These are phyloP conservation scores for Sigmodon hispidus DNA, from an alignment of 2,113 vertebrate species.

Conservation along the genomic window DNA sequence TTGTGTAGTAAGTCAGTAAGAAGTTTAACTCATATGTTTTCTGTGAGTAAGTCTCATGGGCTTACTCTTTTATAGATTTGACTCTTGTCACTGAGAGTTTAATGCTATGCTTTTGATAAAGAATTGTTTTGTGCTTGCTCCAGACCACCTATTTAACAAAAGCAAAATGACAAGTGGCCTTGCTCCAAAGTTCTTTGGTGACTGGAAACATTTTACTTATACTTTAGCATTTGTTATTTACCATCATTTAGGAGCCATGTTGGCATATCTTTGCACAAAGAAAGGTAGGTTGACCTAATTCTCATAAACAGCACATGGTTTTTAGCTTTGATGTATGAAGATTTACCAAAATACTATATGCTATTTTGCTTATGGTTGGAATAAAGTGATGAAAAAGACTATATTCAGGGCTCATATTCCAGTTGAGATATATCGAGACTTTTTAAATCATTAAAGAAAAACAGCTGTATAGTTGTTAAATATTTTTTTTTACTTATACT, in stretches of 20 bases:
- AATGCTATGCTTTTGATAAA: conserved; percentile 29
- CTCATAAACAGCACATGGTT: not conserved
- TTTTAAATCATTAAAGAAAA: not conserved
- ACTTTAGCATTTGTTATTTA: not conserved
- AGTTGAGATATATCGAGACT: conserved; percentile 5
- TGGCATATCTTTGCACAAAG: not conserved
- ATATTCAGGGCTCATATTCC: not conserved
- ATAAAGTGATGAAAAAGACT: not conserved
- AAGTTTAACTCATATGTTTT: not conserved
- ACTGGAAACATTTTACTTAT: not conserved
- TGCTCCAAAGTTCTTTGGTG: not conserved
- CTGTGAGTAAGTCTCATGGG: not conserved
- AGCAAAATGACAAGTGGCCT: not conserved
- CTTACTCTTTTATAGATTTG: not conserved
- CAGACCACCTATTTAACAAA: conserved; percentile 28
- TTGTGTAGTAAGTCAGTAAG: not conserved
- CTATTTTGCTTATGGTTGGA: not conserved
- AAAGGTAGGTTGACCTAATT: not conserved
- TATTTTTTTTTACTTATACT: not conserved
- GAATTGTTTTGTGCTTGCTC: conserved; percentile 37
- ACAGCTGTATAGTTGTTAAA: not conserved
- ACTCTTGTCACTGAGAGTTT: not conserved
- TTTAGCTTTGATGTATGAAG: conserved; percentile 14
- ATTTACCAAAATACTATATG: not conserved
- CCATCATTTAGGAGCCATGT: not conserved